Evolutionary conservation across 1,140 invertebrate species (phyloP).

Genomic region (Rhysida immarginata): DNA sequence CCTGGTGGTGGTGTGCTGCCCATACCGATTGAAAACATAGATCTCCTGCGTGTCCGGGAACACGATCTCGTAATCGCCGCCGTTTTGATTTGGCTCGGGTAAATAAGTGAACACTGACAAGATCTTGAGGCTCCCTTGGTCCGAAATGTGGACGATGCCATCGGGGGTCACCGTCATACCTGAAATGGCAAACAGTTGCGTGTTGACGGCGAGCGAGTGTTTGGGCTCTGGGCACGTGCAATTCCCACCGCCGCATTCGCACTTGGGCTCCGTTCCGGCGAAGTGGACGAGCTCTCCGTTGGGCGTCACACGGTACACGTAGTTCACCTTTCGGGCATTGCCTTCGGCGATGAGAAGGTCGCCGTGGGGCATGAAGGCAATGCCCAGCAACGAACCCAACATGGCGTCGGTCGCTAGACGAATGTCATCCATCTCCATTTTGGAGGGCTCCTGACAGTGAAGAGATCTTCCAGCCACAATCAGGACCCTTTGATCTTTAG

Average conservation of each 20-base stretch:
- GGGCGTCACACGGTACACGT: slow-evolving; percentile 47
- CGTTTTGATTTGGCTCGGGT: slow-evolving; percentile 70
- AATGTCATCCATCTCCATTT: slow-evolving; percentile 40
- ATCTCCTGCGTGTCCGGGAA: slow-evolving; percentile 79
- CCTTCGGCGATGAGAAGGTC: slow-evolving; percentile 87
- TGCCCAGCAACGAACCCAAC: slow-evolving; percentile 17
- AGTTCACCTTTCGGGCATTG: slow-evolving; percentile 74
- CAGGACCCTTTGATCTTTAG: slow-evolving; percentile 62
- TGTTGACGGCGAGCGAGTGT: slow-evolving; percentile 73
- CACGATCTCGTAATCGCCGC: slow-evolving; percentile 81
- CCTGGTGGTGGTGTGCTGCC: slow-evolving; percentile 84
- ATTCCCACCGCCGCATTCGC: slow-evolving; percentile 30
- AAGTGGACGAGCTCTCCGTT: slow-evolving; percentile 33
- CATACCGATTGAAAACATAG: slow-evolving; percentile 76
- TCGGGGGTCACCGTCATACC: slow-evolving; percentile 85
- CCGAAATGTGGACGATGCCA: slow-evolving; percentile 81
- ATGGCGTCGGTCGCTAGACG: slow-evolving; percentile 4
- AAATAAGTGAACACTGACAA: slow-evolving; percentile 77
- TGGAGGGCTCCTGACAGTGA: slow-evolving; percentile 44
- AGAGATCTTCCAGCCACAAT: slow-evolving; percentile 77
- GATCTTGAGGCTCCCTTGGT: slow-evolving; percentile 76
- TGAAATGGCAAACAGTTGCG: slow-evolving; percentile 77
- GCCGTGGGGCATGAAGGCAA: slow-evolving; percentile 82
- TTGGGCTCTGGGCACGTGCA: slow-evolving; percentile 29
- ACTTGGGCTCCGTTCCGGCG: slow-evolving; percentile 33